Conservation (phyloP, 2,113 vertebrate genomes). For the Ibidorhyncha struthersii region DNA sequence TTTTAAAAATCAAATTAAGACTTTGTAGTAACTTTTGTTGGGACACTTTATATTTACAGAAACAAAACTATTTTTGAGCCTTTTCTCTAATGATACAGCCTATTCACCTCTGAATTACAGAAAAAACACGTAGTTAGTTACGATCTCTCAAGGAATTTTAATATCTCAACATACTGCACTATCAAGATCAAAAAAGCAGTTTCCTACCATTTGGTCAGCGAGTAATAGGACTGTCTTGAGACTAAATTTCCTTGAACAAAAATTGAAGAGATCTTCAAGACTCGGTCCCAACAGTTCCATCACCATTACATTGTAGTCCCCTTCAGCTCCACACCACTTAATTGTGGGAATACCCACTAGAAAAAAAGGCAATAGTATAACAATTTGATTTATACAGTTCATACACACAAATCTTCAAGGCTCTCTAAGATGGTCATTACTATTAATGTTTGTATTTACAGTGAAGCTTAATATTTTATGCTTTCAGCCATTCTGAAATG, state of each 20-base stretch:
- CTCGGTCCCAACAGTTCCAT: slow-evolving; percentile 96
- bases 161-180: background rate
- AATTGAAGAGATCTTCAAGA: slow-evolving; percentile 96
- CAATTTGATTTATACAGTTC: background rate
- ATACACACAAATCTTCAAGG: background rate
- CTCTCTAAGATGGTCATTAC: background rate
- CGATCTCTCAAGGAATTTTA: background rate
- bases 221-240: slow-evolving; percentile 95
- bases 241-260: slow-evolving; percentile 96
- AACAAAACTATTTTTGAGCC: background rate
- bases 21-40: background rate
- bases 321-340: slow-evolving; percentile 96
- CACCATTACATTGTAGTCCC: slow-evolving; percentile 98
- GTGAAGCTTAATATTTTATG: background rate
- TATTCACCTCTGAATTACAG: background rate
- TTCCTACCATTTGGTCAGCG: slow-evolving; percentile 95
- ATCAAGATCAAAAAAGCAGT: background rate
- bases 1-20: background rate
- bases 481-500: background rate
- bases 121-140: background rate
- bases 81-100: background rate
- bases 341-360: slow-evolving; percentile 94
- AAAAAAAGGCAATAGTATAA: background rate
- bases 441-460: background rate
- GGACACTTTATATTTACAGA: background rate